Percentiles rank a stretch among this genome's conserved stretches.
Conservation (phyloP, 2,888 invertebrate species). For the Panopea generosa region DNA sequence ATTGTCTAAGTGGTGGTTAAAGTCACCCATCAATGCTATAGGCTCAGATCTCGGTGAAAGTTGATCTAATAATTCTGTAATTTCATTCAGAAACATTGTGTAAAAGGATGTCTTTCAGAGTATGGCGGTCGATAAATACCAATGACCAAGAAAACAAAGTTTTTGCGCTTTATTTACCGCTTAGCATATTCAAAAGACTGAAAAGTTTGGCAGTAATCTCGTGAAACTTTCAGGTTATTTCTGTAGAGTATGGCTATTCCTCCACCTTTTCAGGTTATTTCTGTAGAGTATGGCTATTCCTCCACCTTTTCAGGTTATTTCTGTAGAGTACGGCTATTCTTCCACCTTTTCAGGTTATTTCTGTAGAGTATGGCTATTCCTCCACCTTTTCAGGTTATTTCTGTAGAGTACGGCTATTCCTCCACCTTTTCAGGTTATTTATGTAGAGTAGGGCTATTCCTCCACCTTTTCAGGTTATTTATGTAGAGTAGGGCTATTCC, state of each 20-base stretch:
- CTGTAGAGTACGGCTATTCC: too few species aligned
- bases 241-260: conserved; percentile 15
- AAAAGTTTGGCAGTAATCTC: neutral
- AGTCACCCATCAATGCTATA: conserved; percentile 14
- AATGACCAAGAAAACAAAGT: conserved; percentile 22
- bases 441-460: too few species aligned
- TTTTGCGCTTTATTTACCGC: conserved; percentile 6
- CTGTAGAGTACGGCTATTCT: too few species aligned
- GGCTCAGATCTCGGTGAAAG: conserved; percentile 13
- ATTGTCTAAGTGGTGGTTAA: conserved; percentile 33
- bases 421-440: too few species aligned
- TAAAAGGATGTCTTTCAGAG: conserved; percentile 29
- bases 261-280: conserved; percentile 27
- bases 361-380: too few species aligned
- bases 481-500: too few species aligned
- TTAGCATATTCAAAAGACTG: conserved; percentile 3
- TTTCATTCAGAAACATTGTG: conserved; percentile 30
- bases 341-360: too few species aligned
- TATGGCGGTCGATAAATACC: conserved; percentile 43
- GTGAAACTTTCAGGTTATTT: conserved; percentile 25
- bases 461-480: too few species aligned
- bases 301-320: too few species aligned
- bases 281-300: too few species aligned
- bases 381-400: too few species aligned
- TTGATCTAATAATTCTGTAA: conserved; percentile 27